Evolutionary conservation across 2,888 invertebrate species (phyloP).

Genomic region (Meganola albula): DNA sequence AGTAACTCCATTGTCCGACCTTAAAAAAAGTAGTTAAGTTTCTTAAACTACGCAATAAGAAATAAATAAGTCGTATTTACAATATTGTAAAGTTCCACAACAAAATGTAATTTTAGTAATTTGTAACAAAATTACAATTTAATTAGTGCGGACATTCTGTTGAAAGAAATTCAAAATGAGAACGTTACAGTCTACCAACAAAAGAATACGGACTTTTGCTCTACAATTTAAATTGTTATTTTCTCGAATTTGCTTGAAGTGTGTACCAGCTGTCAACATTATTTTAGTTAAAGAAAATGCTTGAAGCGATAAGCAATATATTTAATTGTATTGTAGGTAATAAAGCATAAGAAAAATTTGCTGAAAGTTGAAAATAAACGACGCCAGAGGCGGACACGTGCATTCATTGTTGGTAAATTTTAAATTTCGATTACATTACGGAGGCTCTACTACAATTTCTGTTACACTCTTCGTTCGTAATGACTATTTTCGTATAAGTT

Average conservation of each 20-base stretch:
- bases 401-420: too few relatives aligned
- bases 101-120: background rate
- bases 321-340: too few relatives aligned
- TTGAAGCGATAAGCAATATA: conserved; percentile 13
- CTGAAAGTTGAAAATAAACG: conserved; percentile 12
- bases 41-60: conserved; percentile 44
- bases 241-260: conserved; percentile 15
- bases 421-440: too few relatives aligned
- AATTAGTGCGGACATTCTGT: background rate
- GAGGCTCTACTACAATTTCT: too few relatives aligned
- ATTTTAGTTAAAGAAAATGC: conserved; percentile 16
- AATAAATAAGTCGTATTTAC: conserved; percentile 52
- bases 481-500: too few relatives aligned
- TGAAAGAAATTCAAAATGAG: too few relatives aligned
- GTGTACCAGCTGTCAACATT: conserved; percentile 21
- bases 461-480: too few relatives aligned
- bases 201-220: too few relatives aligned
- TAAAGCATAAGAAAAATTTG: too few relatives aligned
- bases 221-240: conserved; percentile 18
- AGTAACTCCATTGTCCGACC: conserved; percentile 10
- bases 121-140: background rate
- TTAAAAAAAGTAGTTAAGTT: conserved; percentile 18
- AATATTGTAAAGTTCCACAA: conserved; percentile 15
- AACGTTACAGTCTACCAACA: too few relatives aligned
- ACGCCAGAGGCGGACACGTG: conserved; percentile 15